Base-by-base conservation (phyloP, 2,888 invertebrate species). In the Drosophila koepferae region DNA sequence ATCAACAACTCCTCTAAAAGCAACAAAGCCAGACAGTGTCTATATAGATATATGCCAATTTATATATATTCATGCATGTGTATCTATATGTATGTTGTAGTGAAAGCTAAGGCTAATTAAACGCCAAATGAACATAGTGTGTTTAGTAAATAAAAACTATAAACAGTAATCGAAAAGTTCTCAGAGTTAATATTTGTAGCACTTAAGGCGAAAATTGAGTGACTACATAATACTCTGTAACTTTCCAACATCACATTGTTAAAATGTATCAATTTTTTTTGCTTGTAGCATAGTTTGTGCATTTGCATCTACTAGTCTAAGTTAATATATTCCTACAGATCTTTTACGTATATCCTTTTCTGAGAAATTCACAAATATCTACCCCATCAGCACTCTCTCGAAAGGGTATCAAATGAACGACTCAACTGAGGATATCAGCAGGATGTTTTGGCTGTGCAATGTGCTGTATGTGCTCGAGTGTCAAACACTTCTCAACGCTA, bases 401-500 rank as follows among this genome's bases (percentile, higher is more conserved):
- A 20, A 20, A 9, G 31, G 41, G 41, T 14, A 43, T 43, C 18
- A 43, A 63, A 55, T 59, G 48, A 49, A 43, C 48, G 63, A 43
- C 56, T 46, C 40, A 28, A n/a, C 3, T 23, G 49, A 20, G 48
- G 5, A 12, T 12, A 14, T 43, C 20, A 53, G 36, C 8, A 16
- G 53, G 9, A 36, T 28, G 28, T 28, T 28, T 20, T 36, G 36
- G 36, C 20, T 53, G 38, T 18, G 43, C 23, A 54, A 20, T 20
- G 55, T 28, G 23, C n/a, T 48, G 59, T 28, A 28, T 38, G 49
- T 61, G 62, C 38, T 14, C 55, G 46, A 41, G 63, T 63, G 72
- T 61, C 63, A 74, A 58, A 48, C 63, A 63, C 63, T 64, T 80
- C 56, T 46, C 59, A 56, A 63, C 77, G 80, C 72, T 79, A 80